phyloP scores from a whole-genome alignment of 2,888 invertebrate species.

The Sesia bembeciformis region DNA sequence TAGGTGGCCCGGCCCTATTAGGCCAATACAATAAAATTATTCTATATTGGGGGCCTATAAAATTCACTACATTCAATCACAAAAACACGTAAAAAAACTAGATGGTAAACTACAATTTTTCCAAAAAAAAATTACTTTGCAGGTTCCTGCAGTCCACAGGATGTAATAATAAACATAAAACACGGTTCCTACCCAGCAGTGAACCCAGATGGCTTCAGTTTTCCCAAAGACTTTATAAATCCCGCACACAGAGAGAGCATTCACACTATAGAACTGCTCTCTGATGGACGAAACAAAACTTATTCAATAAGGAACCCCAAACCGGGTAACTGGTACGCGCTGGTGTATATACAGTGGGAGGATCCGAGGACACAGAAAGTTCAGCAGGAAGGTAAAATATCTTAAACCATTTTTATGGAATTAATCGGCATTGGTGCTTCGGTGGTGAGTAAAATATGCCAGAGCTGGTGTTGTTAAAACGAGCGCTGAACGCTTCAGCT shows the following conservation, averaged over 20 bases:
- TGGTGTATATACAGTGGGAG: conserved; percentile 84
- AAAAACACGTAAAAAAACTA: too few species aligned
- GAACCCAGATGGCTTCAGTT: conserved; percentile 85
- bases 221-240: conserved; percentile 78
- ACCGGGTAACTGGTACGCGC: conserved; percentile 86
- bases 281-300: conserved; percentile 75
- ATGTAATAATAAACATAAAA: conserved; percentile 82
- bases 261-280: conserved; percentile 74
- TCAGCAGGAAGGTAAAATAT: conserved; percentile 79
- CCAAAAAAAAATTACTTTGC: conserved; percentile 23
- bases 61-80: too few species aligned
- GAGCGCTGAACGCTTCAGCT: too few species aligned
- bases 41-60: too few species aligned
- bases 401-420: too few species aligned
- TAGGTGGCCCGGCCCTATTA: too few species aligned
- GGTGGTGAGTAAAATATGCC: too few species aligned
- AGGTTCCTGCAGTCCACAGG: conserved; percentile 76
- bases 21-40: too few species aligned
- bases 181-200: conserved; percentile 88
- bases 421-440: too few species aligned
- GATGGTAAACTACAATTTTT: too few species aligned
- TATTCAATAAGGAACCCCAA: conserved; percentile 78
- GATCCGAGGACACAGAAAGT: conserved; percentile 82
- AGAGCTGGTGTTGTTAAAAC: too few species aligned
- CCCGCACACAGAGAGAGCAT: conserved; percentile 57